Conservation (phyloP, 1,140 invertebrate genomes). For the Euura saliciscinereae region DNA sequence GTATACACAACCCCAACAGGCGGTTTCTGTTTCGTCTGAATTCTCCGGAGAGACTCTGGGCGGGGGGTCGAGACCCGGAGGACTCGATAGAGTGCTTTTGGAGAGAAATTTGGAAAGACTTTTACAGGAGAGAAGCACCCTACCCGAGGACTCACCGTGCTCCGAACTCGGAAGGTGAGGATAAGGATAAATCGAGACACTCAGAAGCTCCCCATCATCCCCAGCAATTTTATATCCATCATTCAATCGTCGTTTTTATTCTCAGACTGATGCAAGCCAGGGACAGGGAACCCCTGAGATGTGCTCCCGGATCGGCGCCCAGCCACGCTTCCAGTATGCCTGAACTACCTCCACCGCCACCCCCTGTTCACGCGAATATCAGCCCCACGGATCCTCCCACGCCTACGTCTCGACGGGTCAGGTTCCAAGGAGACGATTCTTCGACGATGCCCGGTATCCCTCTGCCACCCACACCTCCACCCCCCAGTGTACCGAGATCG, state of each 20-base stretch:
- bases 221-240: constrained; percentile 29
- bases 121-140: constrained; percentile 52
- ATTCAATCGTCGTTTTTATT: constrained; percentile 22
- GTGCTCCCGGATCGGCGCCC: constrained; percentile 49
- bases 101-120: constrained; percentile 67
- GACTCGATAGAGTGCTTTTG: constrained; percentile 65
- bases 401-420: constrained; percentile 59
- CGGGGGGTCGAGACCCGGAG: constrained; percentile 47
- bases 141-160: constrained; percentile 40
- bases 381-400: constrained; percentile 46
- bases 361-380: constrained; percentile 26
- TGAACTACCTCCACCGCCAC: constrained; percentile 59
- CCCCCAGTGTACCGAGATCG: constrained; percentile 46
- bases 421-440: constrained; percentile 69
- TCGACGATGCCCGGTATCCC: constrained; percentile 46
- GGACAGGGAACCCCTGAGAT: constrained; percentile 66
- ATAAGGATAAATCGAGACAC: background rate
- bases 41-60: constrained; percentile 25
- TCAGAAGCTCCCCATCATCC: background rate
- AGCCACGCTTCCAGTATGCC: constrained; percentile 71
- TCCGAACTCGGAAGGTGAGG: constrained; percentile 52
- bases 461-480: constrained; percentile 53
- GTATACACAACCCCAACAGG: constrained; percentile 35
- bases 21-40: constrained; percentile 31
- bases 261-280: constrained; percentile 63